These are phyloP conservation scores for Oppia nitens DNA, from an alignment of 1,140 invertebrate genomes.

Conservation along the genomic window DNA sequence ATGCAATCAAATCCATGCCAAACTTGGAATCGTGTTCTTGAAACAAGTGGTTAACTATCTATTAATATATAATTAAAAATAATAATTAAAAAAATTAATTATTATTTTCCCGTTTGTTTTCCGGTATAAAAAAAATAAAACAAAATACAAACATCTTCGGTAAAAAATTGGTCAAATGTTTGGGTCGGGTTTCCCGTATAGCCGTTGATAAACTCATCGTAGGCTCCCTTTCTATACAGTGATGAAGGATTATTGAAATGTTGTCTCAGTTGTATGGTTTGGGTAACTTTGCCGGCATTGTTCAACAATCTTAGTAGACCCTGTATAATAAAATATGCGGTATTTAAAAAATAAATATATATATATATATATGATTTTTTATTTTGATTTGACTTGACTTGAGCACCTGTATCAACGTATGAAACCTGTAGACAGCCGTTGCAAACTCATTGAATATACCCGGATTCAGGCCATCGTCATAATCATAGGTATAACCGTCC, in stretches of 20 bases:
- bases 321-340: constrained; percentile 13
- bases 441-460: constrained; percentile 31
- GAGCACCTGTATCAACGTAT: constrained; percentile 24
- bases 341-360: too few relatives aligned
- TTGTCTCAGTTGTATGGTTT: constrained; percentile 8
- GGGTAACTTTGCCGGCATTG: constrained; percentile 11
- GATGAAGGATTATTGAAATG: constrained; percentile 17
- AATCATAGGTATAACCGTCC: constrained; percentile 28
- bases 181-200: constrained; percentile 32
- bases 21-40: constrained; percentile 38
- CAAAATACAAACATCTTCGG: constrained; percentile 40
- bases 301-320: constrained; percentile 7
- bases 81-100: neutral
- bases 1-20: constrained; percentile 37
- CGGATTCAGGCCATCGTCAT: constrained; percentile 29
- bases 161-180: constrained; percentile 44
- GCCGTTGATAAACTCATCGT: constrained; percentile 17
- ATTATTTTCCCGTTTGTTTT: neutral
- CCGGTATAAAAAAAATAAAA: neutral
- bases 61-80: constrained; percentile 46
- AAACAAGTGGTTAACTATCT: constrained; percentile 72
- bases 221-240: constrained; percentile 15
- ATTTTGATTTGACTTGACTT: too few relatives aligned
- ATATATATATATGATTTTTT: too few relatives aligned
- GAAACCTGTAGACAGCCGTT: constrained; percentile 20